Evolutionary conservation across 1,140 invertebrate genomes (phyloP), one percentile per base, ranked within the genome.

Genomic region (Drosophila funebris): DNA sequence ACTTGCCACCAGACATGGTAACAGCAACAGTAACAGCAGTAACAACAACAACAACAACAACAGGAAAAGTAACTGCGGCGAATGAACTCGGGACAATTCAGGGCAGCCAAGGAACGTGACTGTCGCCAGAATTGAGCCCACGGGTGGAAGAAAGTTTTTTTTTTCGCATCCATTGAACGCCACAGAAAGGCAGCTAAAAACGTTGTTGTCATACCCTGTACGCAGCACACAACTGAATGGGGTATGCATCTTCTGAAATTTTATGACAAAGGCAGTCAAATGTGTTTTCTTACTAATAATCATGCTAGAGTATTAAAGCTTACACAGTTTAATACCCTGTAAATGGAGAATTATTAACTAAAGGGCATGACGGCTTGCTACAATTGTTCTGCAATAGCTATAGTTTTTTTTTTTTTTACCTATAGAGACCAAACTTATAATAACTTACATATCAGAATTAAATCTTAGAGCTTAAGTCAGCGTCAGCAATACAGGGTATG

Each of bases 21-120:
- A 37, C 50, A 46, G 5, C 63, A 46, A 11, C 54, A 22, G 4
- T 37, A 46, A 44, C 39, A 16, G 8, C 13, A n/a, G 7, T 36
- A 41, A 29, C 41, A 52, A 20, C 22, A 41, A 7, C 36, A 37
- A 18, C 31, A 44, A 33, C 41, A 60, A 16, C 67, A 37, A 31
- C 22, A 52, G 11, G 24, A 43, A 29, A 13, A 37, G 27, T 29
- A 61, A 62, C 44, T 52, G 73, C 74, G 53, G 70, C 66, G 66
- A 81, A 57, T 69, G 68, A 80, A 81, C 77, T 81, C 73, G 52
- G 46, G 8, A 18, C 70, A 60, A 85, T 85, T 82, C 71, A 75
- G 82, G 82, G 82, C 82, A 85, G 56, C 46, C 39, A 76, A 71
- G 82, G 74, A 85, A 85, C 82, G 82, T 85, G 82, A 85, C 82